Base-by-base conservation (phyloP, 2,888 invertebrate species). In the Clitarchus hookeri region DNA sequence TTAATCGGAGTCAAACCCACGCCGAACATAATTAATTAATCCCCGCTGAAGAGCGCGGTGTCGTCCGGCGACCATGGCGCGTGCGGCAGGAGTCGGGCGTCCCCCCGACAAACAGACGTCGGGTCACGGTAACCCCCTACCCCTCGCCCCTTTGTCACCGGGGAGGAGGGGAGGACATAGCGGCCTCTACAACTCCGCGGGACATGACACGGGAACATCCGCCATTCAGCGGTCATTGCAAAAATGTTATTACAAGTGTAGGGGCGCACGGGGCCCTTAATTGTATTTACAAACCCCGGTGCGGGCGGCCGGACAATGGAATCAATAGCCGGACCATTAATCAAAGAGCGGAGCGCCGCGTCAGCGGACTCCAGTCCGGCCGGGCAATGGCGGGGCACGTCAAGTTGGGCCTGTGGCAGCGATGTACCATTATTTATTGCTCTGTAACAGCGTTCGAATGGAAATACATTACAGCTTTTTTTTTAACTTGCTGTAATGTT, bases 211-310 rank as follows among this genome's bases (percentile, higher is more conserved):
- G 82, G 23, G 16, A n/a, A 82, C 82, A 82, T 36, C 82, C 82
- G 36, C 44, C 82, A 82, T 82, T 82, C 82, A 36, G 44, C 82
- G 27, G 82, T 36, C 13, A 36, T 36, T 82, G 44, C 82, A 82
- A 36, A 36, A 82, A 82, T 82, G 82, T 82, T 82, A 36, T 36
- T 82, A 82, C 82, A 44, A 82, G 82, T 82, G 82, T 82, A 82
- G 36, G 44, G 25, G 27, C 27, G 23, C 82, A 19, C 27, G 36
- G 16, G 23, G 19, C 82, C 82, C 79, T 82, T 82, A 26, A 36
- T 36, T 36, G 82, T 36, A 36, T 36, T 82, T 82, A 82, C 82
- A 82, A 82, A 82, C n/a, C 82, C 65, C 65, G 8, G 82, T 13
- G 82, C 82, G 82, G 16, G 82, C 27, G 79, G 48, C 65, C 65